Conservation (phyloP, 2,797 vertebrate genomes). For the Acridotheres tristis region DNA sequence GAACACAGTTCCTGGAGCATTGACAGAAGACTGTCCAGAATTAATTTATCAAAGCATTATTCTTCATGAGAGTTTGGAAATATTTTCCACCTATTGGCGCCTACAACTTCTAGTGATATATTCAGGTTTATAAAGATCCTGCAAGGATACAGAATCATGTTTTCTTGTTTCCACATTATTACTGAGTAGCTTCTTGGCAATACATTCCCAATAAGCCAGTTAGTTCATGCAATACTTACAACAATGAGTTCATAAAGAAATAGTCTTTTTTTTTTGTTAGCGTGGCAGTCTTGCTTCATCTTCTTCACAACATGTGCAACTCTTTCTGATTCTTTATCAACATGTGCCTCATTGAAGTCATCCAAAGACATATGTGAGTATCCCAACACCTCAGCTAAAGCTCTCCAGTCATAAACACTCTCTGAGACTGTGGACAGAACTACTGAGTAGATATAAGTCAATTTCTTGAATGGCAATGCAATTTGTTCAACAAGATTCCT, state of each 20-base stretch:
- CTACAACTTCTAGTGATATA: neutral
- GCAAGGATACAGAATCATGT: neutral
- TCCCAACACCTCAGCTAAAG: slow-evolving; percentile 86
- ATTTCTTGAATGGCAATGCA: slow-evolving; percentile 88
- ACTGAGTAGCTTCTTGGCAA: neutral
- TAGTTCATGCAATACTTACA: slow-evolving; percentile 79
- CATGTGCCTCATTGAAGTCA: slow-evolving; percentile 75
- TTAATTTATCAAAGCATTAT: neutral
- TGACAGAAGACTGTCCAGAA: neutral
- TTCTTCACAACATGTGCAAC: slow-evolving; percentile 89
- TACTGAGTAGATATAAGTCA: slow-evolving; percentile 95
- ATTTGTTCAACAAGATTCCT: slow-evolving; percentile 88
- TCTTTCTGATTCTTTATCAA: slow-evolving; percentile 87
- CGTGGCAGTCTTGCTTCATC: slow-evolving; percentile 95
- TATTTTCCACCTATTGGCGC: neutral
- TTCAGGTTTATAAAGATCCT: neutral
- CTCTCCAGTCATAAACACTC: slow-evolving; percentile 87
- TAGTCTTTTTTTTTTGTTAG: slow-evolving; percentile 82
- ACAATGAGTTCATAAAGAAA: slow-evolving; percentile 92
- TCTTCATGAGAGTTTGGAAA: neutral
- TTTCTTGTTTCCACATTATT: neutral
- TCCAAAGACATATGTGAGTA: slow-evolving; percentile 83
- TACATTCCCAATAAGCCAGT: neutral
- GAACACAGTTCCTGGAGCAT: neutral
- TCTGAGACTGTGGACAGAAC: slow-evolving; percentile 90